These are phyloP conservation scores for Vidua chalybeata DNA, from an alignment of 2,113 vertebrate species.

Conservation along the genomic window DNA sequence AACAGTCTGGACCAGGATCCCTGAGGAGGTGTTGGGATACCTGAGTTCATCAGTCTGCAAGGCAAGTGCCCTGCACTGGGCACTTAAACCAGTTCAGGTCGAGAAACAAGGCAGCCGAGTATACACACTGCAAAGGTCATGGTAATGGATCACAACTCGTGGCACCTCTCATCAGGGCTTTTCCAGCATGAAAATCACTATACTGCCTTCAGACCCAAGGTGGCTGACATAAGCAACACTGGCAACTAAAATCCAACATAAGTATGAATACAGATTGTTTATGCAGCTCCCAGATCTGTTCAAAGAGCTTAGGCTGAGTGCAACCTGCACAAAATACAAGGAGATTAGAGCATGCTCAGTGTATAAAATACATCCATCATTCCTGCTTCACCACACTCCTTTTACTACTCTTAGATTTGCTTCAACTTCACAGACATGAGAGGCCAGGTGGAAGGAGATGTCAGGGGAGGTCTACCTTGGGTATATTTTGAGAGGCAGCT, in stretches of 20 bases:
- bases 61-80: background rate
- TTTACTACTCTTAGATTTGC: background rate
- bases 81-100: background rate
- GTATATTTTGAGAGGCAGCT: background rate
- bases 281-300: background rate
- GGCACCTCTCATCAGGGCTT: background rate
- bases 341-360: background rate
- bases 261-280: background rate
- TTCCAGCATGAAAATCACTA: background rate
- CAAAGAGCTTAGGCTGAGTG: background rate
- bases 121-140: background rate
- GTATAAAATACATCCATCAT: background rate
- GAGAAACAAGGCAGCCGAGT: background rate
- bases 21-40: background rate
- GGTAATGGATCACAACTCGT: fast-evolving
- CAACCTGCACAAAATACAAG: background rate
- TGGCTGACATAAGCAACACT: background rate
- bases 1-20: background rate
- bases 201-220: background rate
- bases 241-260: background rate
- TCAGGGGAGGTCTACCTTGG: background rate
- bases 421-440: background rate
- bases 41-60: background rate
- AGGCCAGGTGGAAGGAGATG: background rate
- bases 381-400: background rate